Percentiles rank a stretch among this genome's conserved stretches.
phyloP scores from a whole-genome alignment of 2,797 vertebrate species.

The Artibeus lituratus region DNA sequence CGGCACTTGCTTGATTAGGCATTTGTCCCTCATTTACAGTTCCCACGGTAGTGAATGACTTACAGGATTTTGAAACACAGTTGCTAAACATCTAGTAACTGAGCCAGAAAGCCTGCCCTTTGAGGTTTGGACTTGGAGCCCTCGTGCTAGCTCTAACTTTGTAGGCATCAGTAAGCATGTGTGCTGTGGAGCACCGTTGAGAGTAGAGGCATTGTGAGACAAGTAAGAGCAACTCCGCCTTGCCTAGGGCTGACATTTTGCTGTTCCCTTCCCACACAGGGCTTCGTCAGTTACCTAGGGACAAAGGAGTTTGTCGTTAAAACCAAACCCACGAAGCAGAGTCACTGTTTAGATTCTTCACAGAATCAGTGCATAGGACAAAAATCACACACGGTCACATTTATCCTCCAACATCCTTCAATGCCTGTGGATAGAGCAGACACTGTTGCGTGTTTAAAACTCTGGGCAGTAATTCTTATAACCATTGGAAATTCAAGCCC shows the following conservation, averaged over 20 bases:
- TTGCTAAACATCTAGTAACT: constrained; percentile 30
- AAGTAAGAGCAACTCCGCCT: not conserved
- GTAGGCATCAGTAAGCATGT: not conserved
- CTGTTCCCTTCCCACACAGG: not conserved
- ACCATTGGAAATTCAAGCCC: not conserved
- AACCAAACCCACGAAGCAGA: not conserved
- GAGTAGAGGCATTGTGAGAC: not conserved
- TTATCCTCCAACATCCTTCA: not conserved
- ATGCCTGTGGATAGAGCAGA: not conserved
- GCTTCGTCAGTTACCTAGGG: not conserved
- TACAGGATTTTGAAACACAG: not conserved
- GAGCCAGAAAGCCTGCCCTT: not conserved
- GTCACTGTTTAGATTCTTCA: not conserved
- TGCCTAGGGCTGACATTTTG: not conserved
- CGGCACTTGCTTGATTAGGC: not conserved
- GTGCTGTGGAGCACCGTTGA: not conserved
- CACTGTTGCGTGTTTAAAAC: not conserved
- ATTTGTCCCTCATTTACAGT: constrained; percentile 54
- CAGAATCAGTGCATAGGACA: not conserved
- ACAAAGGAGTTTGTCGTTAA: not conserved
- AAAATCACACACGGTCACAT: not conserved
- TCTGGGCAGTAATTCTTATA: not conserved
- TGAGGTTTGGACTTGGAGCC: not conserved
- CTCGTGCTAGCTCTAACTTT: not conserved
- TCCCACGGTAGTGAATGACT: constrained; percentile 14